Base-by-base conservation (phyloP, 1,140 invertebrate genomes). In the Drosophila asahinai region DNA sequence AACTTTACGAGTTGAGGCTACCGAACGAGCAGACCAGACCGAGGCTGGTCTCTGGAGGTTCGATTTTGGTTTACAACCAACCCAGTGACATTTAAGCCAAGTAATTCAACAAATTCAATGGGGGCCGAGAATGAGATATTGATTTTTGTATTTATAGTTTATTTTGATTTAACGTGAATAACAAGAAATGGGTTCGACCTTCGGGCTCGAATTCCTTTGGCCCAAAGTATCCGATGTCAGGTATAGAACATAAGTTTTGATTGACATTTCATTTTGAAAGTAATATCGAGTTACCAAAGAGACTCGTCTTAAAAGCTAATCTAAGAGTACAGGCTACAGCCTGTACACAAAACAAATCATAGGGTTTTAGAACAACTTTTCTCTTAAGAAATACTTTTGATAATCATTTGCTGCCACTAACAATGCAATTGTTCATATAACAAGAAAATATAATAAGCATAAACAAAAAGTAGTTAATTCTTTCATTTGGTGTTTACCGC, bases 41-140 rank as follows among this genome's bases (percentile, higher is more conserved):
- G 22, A 15, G 30, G 14, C 54, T 49, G 63, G 17, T 38, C 36
- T 14, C 3, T 14, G 51, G 42, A 51, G 52, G 57, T 78, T 57
- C 59, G 55, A 63, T 68, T 74, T 73, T 73, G 55, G 67, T 48
- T 59, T 17, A 72, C 67, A 48, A 51, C 43, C 45, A 52, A 57
- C 70, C 67, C 68, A 61, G 0, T 74, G 71, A 74, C 71, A 74
- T 74, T 74, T 74, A 61, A 73, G 36, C 40, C 68, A 17, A 51
- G 45, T 60, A 48, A 30, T 36, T 40, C 8, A 59, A 22, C 52
- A 58, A 73, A 73, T 61, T 73, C 55, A 61, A 45, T 73, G 55
- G 38, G 60, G 60, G 60, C 14, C 27, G 52, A 74, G 55, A 74
- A 73, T 59, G 15, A 19, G 40, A 22, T 73, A 73, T 61, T 60